Conservation (phyloP, 2,797 vertebrate genomes). For the Chanos chanos region DNA sequence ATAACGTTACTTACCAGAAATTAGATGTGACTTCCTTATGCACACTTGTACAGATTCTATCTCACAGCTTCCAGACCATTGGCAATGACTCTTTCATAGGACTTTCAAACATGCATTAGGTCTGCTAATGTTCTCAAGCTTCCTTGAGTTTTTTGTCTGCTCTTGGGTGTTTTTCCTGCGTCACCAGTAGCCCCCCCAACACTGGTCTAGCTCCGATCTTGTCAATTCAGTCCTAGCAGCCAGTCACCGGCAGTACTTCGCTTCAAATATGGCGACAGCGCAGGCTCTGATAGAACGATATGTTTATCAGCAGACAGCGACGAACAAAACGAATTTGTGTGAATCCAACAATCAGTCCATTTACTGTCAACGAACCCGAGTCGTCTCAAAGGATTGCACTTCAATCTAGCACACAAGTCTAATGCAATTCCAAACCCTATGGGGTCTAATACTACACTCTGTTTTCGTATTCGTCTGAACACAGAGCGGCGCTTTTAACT, state of each 20-base stretch:
- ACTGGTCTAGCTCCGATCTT: slow-evolving; percentile 57
- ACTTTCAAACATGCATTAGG: background rate
- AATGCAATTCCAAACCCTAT: too few relatives aligned
- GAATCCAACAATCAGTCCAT: too few relatives aligned
- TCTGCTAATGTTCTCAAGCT: background rate
- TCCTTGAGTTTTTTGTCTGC: slow-evolving; percentile 55
- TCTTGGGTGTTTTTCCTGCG: slow-evolving; percentile 88
- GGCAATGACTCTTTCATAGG: background rate
- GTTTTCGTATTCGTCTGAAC: too few relatives aligned
- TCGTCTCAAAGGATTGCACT: too few relatives aligned
- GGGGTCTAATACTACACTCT: too few relatives aligned
- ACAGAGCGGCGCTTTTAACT: too few relatives aligned
- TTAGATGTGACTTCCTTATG: slow-evolving; percentile 67
- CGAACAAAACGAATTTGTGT: background rate
- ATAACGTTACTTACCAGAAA: slow-evolving; percentile 70
- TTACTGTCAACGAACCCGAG: background rate
- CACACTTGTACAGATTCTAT: slow-evolving; percentile 48
- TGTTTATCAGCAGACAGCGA: background rate
- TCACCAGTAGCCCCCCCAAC: slow-evolving; percentile 71
- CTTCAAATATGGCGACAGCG: slow-evolving; percentile 13
- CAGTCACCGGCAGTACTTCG: slow-evolving; percentile 4
- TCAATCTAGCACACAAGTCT: too few relatives aligned
- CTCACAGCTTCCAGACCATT: background rate
- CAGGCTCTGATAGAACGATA: background rate
- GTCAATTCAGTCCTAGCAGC: slow-evolving; percentile 3